These are phyloP conservation scores for Perdita meconis DNA, from an alignment of 2,888 invertebrate species.

Conservation along the genomic window DNA sequence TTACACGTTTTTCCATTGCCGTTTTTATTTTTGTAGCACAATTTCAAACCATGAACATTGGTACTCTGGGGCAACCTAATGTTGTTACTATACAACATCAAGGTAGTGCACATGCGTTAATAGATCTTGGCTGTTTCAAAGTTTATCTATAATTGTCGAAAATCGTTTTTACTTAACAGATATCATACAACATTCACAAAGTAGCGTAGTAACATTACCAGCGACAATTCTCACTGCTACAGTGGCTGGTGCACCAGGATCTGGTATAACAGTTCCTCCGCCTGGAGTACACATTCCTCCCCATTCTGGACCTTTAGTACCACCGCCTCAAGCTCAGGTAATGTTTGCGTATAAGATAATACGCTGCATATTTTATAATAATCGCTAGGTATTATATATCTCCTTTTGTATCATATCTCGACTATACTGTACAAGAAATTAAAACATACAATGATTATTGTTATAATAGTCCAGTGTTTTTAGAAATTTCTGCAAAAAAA, in stretches of 20 bases:
- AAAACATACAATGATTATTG: too few relatives aligned
- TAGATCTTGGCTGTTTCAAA: constrained; percentile 23
- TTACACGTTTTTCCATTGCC: constrained; percentile 30
- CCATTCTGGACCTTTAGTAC: constrained; percentile 81
- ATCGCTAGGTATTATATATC: too few relatives aligned
- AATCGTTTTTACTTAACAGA: constrained; percentile 69
- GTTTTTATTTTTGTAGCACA: constrained; percentile 75
- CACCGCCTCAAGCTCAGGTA: constrained; percentile 82
- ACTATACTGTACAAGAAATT: too few relatives aligned
- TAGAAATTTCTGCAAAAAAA: too few relatives aligned
- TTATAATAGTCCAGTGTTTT: too few relatives aligned
- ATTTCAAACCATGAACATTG: constrained; percentile 84
- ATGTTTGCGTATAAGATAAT: constrained; percentile 16
- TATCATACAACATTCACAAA: constrained; percentile 82
- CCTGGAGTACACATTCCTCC: constrained; percentile 83
- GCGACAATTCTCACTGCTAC: constrained; percentile 82
- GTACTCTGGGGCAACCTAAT: constrained; percentile 82
- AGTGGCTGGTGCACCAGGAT: constrained; percentile 79
- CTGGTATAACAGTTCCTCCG: constrained; percentile 80
- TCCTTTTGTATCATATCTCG: too few relatives aligned
- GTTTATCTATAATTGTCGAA: constrained; percentile 35
- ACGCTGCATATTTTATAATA: too few relatives aligned
- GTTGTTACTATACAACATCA: constrained; percentile 83
- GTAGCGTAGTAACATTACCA: constrained; percentile 81
- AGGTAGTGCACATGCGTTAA: constrained; percentile 70